phyloP scores from a whole-genome alignment of 1,140 invertebrate species.

The Lasioglossum albipes region DNA sequence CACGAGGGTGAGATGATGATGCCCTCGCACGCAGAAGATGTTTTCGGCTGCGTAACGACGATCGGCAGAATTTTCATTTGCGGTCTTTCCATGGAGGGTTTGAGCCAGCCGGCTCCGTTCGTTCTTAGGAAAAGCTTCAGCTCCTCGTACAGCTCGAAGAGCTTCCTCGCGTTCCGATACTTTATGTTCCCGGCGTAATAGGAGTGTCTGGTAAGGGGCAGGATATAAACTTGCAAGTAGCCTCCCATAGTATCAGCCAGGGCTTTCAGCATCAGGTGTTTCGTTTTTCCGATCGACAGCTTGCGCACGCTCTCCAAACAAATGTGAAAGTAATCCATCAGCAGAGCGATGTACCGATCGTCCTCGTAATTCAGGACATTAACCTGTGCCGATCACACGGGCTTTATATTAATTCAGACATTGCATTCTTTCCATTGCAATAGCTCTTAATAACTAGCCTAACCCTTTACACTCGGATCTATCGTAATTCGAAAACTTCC shows the following conservation, averaged over 20 bases:
- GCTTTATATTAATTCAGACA: neutral
- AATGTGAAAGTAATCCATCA: slow-evolving; percentile 80
- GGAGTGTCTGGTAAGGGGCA: slow-evolving; percentile 81
- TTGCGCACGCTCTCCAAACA: slow-evolving; percentile 78
- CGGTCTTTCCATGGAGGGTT: slow-evolving; percentile 71
- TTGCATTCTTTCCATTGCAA: too few species aligned
- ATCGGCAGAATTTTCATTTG: slow-evolving; percentile 67
- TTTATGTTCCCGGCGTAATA: slow-evolving; percentile 83
- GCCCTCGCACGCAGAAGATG: slow-evolving; percentile 57
- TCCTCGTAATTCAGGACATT: slow-evolving; percentile 64
- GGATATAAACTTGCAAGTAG: slow-evolving; percentile 80
- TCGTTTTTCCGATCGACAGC: slow-evolving; percentile 75
- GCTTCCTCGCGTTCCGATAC: slow-evolving; percentile 78
- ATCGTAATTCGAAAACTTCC: too few species aligned
- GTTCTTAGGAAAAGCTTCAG: slow-evolving; percentile 81
- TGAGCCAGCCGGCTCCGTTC: slow-evolving; percentile 82
- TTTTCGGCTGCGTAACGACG: slow-evolving; percentile 59
- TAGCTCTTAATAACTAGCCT: too few species aligned
- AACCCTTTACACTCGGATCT: too few species aligned
- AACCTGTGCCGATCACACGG: slow-evolving; percentile 44
- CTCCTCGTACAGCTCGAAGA: slow-evolving; percentile 81
- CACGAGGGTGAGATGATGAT: slow-evolving; percentile 65
- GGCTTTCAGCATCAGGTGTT: slow-evolving; percentile 79
- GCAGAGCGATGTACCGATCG: slow-evolving; percentile 67
- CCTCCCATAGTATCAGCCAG: slow-evolving; percentile 81